phyloP scores from a whole-genome alignment of 2,888 invertebrate genomes.

The Apocheima hispidaria region DNA sequence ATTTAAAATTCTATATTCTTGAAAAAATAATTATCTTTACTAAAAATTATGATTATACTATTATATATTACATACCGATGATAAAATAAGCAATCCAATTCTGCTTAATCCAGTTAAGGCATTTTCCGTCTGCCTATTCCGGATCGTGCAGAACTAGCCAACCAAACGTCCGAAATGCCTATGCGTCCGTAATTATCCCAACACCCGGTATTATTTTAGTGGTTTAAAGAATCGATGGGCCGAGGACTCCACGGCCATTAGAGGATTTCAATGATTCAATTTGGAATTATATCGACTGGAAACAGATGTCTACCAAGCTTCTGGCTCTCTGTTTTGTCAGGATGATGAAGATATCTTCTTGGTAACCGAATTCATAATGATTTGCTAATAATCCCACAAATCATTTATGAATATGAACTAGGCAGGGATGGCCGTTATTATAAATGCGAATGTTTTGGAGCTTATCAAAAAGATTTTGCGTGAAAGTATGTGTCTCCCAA shows the following conservation, averaged over 20 bases:
- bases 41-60: background rate
- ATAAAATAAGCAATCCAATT: background rate
- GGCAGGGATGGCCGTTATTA: no score
- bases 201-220: constrained; percentile 29
- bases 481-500: no score
- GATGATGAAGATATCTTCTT: background rate
- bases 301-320: background rate
- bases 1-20: no score
- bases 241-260: constrained; percentile 19
- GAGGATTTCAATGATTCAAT: constrained; percentile 26
- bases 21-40: no score
- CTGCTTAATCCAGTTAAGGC: background rate
- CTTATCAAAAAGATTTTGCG: no score
- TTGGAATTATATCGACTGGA: constrained; percentile 15
- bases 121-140: background rate
- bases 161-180: constrained; percentile 22
- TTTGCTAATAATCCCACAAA: background rate
- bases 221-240: constrained; percentile 25
- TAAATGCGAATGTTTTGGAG: no score
- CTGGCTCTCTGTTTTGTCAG: background rate
- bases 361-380: background rate
- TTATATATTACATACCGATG: background rate
- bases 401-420: no score
- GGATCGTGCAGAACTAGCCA: constrained; percentile 5
- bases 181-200: constrained; percentile 29